phyloP scores from a whole-genome alignment of 1,140 invertebrate genomes.

The Drosophila orena region DNA sequence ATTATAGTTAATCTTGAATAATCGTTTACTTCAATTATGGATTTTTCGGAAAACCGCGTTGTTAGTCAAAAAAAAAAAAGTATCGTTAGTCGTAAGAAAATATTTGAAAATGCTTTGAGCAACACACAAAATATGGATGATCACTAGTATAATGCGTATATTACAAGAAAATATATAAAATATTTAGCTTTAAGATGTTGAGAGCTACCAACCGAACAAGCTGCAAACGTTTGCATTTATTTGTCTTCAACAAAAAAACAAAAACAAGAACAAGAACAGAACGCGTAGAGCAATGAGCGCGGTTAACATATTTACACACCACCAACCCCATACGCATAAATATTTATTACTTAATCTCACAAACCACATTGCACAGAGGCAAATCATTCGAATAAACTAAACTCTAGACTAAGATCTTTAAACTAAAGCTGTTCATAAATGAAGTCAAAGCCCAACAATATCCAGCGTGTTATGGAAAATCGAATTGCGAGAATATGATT shows the following conservation, averaged over 20 bases:
- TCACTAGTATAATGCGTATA: not conserved
- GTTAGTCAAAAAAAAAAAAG: constrained; percentile 60
- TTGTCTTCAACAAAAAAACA: constrained; percentile 22
- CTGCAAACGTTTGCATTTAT: constrained; percentile 75
- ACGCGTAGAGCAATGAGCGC: constrained; percentile 3
- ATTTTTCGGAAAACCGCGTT: constrained; percentile 18
- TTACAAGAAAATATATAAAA: constrained; percentile 10
- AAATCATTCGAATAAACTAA: constrained; percentile 38
- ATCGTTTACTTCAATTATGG: not conserved
- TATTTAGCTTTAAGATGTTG: constrained; percentile 18
- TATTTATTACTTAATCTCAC: constrained; percentile 55
- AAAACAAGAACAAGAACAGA: constrained; percentile 2
- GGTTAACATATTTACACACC: constrained; percentile 14
- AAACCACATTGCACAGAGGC: constrained; percentile 75
- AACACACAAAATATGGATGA: constrained; percentile 35
- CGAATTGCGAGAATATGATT: constrained; percentile 17
- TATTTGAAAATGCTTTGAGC: constrained; percentile 57
- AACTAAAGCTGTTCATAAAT: constrained; percentile 51
- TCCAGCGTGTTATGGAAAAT: constrained; percentile 1
- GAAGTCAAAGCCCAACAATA: constrained; percentile 43
- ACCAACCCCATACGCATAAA: constrained; percentile 25
- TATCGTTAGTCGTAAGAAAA: constrained; percentile 12
- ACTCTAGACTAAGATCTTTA: constrained; percentile 18
- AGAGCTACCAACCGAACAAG: constrained; percentile 63
- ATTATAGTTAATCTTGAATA: constrained; percentile 31